These are phyloP conservation scores for Phataginus tetradactyla DNA, from an alignment of 2,797 vertebrate genomes.

Conservation along the genomic window DNA sequence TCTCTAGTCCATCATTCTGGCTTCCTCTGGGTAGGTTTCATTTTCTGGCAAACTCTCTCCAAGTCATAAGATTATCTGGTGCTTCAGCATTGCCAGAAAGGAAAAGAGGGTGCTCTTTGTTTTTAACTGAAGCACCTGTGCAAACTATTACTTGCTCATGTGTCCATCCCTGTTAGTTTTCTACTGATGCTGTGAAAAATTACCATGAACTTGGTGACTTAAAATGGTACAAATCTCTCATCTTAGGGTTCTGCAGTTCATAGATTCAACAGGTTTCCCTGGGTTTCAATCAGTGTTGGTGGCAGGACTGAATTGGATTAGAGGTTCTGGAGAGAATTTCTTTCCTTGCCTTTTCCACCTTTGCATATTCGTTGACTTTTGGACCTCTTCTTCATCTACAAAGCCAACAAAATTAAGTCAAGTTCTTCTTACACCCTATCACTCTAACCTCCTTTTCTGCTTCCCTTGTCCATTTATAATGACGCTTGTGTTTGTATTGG, in stretches of 20 bases:
- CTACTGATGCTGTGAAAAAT: neutral
- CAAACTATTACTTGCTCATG: neutral
- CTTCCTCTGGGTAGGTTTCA: neutral
- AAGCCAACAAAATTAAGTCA: neutral
- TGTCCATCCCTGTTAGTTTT: neutral
- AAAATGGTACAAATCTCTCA: neutral
- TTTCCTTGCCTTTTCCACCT: neutral
- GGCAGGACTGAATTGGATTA: neutral
- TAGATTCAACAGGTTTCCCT: neutral
- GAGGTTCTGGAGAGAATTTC: neutral
- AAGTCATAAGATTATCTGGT: neutral
- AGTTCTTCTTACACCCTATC: neutral
- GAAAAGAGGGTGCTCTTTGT: neutral
- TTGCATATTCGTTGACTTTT: fast-evolving
- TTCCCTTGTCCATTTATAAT: neutral
- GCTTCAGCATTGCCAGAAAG: neutral
- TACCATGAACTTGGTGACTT: neutral
- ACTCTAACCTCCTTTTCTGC: neutral
- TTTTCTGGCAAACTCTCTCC: neutral
- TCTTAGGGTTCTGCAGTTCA: neutral
- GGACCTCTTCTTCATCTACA: neutral
- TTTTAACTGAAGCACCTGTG: neutral
- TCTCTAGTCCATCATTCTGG: neutral
- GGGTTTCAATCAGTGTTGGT: neutral
- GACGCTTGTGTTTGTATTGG: neutral